Percentiles rank a stretch among this genome's conserved stretches.
phyloP scores from a whole-genome alignment of 1,140 invertebrate genomes.

The Telenomus remus region DNA sequence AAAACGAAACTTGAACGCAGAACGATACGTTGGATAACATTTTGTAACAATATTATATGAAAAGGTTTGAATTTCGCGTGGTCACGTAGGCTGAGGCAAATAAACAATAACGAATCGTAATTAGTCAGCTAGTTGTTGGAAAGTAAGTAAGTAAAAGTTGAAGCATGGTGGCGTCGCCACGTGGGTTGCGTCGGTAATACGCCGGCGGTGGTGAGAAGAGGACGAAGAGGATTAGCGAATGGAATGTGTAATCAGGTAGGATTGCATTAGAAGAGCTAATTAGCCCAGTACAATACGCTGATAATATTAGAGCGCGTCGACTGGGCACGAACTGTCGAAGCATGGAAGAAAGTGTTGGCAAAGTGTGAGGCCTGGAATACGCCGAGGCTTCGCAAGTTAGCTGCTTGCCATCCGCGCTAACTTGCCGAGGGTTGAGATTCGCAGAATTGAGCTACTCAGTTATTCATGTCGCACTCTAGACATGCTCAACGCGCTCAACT shows the following conservation, averaged over 20 bases:
- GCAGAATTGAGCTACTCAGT: conserved; percentile 66
- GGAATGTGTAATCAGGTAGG: conserved; percentile 70
- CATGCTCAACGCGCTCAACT: conserved; percentile 64
- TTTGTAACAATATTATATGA: background rate
- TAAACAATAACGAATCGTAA: conserved; percentile 59
- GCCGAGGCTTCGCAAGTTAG: conserved; percentile 34
- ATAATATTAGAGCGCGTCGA: conserved; percentile 67
- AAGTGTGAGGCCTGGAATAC: conserved; percentile 47
- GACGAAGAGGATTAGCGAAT: conserved; percentile 61
- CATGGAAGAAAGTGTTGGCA: conserved; percentile 48
- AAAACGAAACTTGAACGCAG: conserved; percentile 27
- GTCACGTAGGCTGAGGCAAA: conserved; percentile 39
- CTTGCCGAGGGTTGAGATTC: conserved; percentile 58
- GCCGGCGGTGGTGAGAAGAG: conserved; percentile 42
- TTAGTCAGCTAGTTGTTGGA: conserved; percentile 48
- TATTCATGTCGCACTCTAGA: conserved; percentile 70
- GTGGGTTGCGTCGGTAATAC: conserved; percentile 59
- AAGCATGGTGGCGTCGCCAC: conserved; percentile 37
- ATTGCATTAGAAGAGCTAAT: conserved; percentile 72
- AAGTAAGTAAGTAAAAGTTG: conserved; percentile 60
- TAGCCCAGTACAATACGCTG: conserved; percentile 69
- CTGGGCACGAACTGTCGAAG: conserved; percentile 47
- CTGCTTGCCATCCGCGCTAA: conserved; percentile 27
- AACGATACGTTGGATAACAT: background rate
- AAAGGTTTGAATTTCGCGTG: background rate